Conservation (phyloP, 2,113 vertebrate species). For the Gnathonemus longibarbis region DNA sequence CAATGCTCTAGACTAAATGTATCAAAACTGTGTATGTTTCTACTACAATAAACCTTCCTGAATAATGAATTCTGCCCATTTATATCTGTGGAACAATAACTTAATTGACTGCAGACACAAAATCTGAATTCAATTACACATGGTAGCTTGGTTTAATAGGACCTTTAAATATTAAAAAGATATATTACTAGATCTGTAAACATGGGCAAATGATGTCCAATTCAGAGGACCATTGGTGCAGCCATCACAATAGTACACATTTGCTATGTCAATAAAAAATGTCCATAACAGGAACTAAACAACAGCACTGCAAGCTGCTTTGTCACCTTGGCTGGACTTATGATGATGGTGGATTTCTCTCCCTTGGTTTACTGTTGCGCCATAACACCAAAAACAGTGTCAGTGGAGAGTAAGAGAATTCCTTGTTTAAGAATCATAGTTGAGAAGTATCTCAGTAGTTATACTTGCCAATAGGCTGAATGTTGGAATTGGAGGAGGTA, state of each 20-base stretch:
- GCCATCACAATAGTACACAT: too few species aligned
- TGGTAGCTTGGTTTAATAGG: background rate
- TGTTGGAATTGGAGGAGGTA: background rate
- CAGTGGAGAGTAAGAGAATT: background rate
- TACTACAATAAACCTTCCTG: background rate
- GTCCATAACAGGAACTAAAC: too few species aligned
- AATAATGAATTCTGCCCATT: background rate
- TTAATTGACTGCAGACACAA: background rate
- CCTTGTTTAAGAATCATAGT: background rate
- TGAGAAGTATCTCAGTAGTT: background rate
- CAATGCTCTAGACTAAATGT: too few species aligned
- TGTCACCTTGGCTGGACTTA: too few species aligned
- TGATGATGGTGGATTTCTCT: too few species aligned
- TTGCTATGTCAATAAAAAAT: too few species aligned
- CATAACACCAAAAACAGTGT: too few species aligned
- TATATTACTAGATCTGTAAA: too few species aligned
- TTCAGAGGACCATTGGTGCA: too few species aligned
- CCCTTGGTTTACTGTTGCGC: too few species aligned
- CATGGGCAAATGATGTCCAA: too few species aligned
- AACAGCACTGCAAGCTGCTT: background rate
- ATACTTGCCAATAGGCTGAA: background rate
- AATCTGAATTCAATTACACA: background rate
- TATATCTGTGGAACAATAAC: background rate
- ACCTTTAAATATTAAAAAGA: background rate
- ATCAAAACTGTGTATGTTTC: background rate